Conservation (phyloP, 2,797 vertebrate genomes). For the Botia kubotai region DNA sequence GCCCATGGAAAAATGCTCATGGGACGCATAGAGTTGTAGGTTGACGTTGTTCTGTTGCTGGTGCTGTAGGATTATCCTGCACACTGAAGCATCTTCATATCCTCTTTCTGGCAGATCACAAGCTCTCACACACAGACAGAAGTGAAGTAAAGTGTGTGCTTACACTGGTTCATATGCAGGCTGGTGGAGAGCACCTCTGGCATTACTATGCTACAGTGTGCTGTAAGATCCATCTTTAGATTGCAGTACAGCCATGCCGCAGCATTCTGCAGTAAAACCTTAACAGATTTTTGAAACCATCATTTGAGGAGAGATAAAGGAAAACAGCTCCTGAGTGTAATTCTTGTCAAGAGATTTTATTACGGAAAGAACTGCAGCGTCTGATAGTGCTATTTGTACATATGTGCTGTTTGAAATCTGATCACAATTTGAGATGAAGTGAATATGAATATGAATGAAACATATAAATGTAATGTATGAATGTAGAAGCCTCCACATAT, state of each 20-base stretch:
- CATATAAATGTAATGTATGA: no score
- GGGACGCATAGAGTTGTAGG: background rate
- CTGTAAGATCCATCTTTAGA: conserved; percentile 31
- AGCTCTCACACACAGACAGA: background rate
- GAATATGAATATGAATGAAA: no score
- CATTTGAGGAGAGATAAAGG: background rate
- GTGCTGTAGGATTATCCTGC: background rate
- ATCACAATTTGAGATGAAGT: background rate
- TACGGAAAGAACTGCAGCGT: background rate
- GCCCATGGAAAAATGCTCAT: background rate
- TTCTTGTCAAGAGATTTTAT: background rate
- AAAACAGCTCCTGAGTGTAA: background rate
- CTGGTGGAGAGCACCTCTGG: background rate
- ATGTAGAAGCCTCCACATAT: no score
- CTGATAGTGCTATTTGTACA: background rate
- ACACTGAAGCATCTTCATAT: background rate
- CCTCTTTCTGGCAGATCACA: background rate
- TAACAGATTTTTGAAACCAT: background rate
- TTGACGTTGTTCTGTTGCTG: background rate
- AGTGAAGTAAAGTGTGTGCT: background rate
- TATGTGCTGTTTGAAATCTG: background rate
- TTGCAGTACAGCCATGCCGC: background rate
- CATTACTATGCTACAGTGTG: conserved; percentile 7
- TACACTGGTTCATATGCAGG: background rate
- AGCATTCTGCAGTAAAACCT: background rate